Conservation (phyloP, 2,797 vertebrate genomes). For the Characodon lateralis region DNA sequence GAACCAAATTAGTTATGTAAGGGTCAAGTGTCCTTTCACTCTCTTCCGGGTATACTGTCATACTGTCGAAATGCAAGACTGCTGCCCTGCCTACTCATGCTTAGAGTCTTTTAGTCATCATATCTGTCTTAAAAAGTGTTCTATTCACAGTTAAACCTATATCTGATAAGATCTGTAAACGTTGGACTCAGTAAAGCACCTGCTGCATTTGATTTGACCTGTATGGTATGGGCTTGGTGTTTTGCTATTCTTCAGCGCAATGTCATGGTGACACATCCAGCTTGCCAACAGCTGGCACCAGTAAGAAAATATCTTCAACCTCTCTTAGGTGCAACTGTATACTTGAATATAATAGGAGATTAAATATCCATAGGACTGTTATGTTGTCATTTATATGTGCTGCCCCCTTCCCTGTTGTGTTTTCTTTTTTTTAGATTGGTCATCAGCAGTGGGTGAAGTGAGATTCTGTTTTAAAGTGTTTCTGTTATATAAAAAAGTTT, state of each 20-base stretch:
- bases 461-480: not conserved
- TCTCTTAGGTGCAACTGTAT: too few relatives aligned
- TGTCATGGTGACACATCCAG: not conserved
- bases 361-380: not conserved
- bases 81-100: not conserved
- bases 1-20: not conserved
- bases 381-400: not conserved
- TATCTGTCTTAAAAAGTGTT: not conserved
- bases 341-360: not conserved
- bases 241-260: not conserved
- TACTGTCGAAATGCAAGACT: not conserved
- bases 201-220: not conserved
- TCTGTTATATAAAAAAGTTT: not conserved
- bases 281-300: not conserved
- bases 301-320: not conserved
- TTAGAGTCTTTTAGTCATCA: not conserved
- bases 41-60: not conserved
- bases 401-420: not conserved
- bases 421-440: not conserved
- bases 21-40: not conserved
- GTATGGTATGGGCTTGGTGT: not conserved
- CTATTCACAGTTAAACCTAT: not conserved
- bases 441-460: not conserved
- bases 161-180: not conserved
- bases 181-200: not conserved